Percentiles rank a stretch among this genome's conserved stretches.
These are phyloP conservation scores for Polyommatus icarus DNA, from an alignment of 2,888 invertebrate genomes.

Conservation along the genomic window DNA sequence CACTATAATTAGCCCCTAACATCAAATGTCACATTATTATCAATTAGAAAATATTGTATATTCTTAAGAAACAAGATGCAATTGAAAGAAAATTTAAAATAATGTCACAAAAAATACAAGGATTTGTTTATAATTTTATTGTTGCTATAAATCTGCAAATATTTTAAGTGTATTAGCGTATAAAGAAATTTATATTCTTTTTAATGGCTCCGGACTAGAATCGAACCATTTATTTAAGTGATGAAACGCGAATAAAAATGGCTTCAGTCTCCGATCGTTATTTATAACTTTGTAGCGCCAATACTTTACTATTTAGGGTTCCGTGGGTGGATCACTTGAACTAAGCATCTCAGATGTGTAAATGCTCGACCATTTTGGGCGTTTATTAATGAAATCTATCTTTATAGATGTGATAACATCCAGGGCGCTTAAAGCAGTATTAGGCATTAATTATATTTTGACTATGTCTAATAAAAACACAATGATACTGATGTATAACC, in stretches of 20 bases:
- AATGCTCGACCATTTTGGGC: no score
- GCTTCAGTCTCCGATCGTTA: constrained; percentile 1
- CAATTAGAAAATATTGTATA: no score
- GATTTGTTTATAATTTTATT: background rate
- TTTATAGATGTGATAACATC: no score
- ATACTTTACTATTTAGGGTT: constrained; percentile 16
- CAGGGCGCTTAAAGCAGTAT: no score
- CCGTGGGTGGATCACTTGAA: background rate
- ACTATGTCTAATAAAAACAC: no score
- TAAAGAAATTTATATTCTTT: constrained; percentile 30
- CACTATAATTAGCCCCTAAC: no score
- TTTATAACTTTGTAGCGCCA: constrained; percentile 15
- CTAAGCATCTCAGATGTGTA: background rate
- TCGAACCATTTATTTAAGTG: constrained; percentile 26
- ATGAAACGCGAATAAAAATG: constrained; percentile 28
- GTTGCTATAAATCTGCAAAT: constrained; percentile 16
- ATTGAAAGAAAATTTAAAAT: background rate
- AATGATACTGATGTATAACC: no score
- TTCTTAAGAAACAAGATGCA: background rate
- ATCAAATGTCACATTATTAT: no score
- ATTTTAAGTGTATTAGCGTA: constrained; percentile 24
- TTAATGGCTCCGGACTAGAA: constrained; percentile 22
- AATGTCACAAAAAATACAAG: background rate
- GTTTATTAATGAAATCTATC: no score
- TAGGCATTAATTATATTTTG: no score